These are phyloP conservation scores for Zaprionus africanus DNA, from an alignment of 1,140 invertebrate genomes.

Conservation along the genomic window DNA sequence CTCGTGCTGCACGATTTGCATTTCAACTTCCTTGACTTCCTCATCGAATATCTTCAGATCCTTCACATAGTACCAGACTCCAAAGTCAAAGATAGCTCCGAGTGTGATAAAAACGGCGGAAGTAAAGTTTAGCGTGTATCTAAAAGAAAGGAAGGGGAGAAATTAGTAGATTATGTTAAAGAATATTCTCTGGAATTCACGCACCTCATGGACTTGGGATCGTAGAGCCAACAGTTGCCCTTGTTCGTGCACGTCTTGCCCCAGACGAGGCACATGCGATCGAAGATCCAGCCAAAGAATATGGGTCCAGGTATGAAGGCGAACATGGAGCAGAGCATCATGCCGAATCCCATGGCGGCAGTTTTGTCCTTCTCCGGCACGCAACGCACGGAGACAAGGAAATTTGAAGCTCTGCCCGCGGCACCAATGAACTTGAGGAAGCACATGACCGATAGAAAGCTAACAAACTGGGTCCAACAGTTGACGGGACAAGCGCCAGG, in stretches of 20 bases:
- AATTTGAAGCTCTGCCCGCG: conserved; percentile 89
- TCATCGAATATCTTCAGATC: conserved; percentile 90
- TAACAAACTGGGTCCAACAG: conserved; percentile 88
- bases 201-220: conserved; percentile 87
- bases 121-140: conserved; percentile 88
- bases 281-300: conserved; percentile 89
- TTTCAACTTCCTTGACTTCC: conserved; percentile 85
- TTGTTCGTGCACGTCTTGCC: conserved; percentile 89
- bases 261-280: conserved; percentile 90
- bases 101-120: conserved; percentile 88
- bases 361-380: conserved; percentile 90
- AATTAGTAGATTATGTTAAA: neutral
- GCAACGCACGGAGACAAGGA: conserved; percentile 88
- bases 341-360: conserved; percentile 88
- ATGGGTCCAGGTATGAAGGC: conserved; percentile 90
- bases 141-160: conserved; percentile 7
- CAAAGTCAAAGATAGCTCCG: conserved; percentile 88
- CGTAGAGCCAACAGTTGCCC: conserved; percentile 91
- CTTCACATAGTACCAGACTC: conserved; percentile 89
- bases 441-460: conserved; percentile 89
- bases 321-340: conserved; percentile 88
- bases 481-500: conserved; percentile 88
- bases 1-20: conserved; percentile 79
- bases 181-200: conserved; percentile 28
- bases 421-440: conserved; percentile 88